Base-by-base conservation (phyloP, 2,888 invertebrate genomes). In the Drosophila suboccidentalis region DNA sequence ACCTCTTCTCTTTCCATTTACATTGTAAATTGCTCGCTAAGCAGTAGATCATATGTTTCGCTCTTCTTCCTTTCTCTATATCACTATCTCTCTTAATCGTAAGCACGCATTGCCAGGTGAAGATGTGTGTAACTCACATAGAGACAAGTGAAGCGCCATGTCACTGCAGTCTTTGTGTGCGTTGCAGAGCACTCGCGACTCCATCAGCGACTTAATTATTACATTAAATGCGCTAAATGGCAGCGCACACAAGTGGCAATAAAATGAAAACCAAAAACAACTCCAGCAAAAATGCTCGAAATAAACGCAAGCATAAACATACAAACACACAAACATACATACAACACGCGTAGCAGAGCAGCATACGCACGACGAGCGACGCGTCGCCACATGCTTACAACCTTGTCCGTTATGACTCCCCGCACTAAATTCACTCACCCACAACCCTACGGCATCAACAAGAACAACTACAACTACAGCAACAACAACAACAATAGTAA, bases 211-310 rank as follows among this genome's bases (percentile, higher is more conserved):
- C 89, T 84, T 88, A 84, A 84, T 84, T 84, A 84, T 84, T 88
- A 88, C 86, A 84, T 84, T 88, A 84, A 88, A 88, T 74, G 78
- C 87, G 87, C 84, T 84, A 86, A 84, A 86, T 88, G 87, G 84
- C 78, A 84, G 84, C 84, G 80, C 87, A 84, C 84, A 89, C 89
- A 88, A 84, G 71, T 75, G 78, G 78, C 78, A 86, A 80, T 80
- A 72, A 72, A 80, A 74, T 55, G 44, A 61, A 72, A 77, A 72
- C 65, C 78, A 80, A 79, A 80, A 72, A 72, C 68, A 66, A 80
- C 58, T 44, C 54, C 41, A 62, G 74, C 69, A 43, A 58, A 71
- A 78, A 69, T 44, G 61, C 63, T 73, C 47, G 36, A 65, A 73
- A 69, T 43, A 73, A 46, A 62, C 61, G 15, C 50, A 58, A 29